Evolutionary conservation across 2,113 vertebrate species (phyloP).

Genomic region (Hymenochirus boettgeri): DNA sequence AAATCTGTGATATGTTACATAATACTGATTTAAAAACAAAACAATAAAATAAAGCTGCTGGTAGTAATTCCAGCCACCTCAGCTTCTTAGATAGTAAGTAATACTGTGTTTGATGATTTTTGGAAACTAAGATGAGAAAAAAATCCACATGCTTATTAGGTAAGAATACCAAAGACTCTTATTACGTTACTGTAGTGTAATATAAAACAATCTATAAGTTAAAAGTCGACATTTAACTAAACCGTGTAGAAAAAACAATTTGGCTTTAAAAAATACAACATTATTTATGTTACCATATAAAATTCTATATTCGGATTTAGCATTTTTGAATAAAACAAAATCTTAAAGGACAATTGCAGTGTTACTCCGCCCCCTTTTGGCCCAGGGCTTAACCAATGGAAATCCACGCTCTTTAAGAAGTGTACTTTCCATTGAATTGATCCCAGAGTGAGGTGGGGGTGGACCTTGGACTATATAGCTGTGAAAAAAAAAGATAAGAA

Average conservation of each 20-base stretch:
- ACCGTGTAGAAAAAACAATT: conserved; percentile 2
- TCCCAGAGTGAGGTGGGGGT: too few species aligned
- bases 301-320: too few species aligned
- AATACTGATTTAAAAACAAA: conserved; percentile 62
- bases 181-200: conserved; percentile 8
- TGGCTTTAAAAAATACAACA: not conserved
- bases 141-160: conserved; percentile 29
- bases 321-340: too few species aligned
- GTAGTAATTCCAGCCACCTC: conserved; percentile 63
- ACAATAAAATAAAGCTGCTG: conserved; percentile 43
- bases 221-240: too few species aligned
- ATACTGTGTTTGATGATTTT: conserved; percentile 49
- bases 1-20: conserved; percentile 80
- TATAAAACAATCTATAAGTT: conserved; percentile 9
- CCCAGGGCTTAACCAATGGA: too few species aligned
- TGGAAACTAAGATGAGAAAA: conserved; percentile 20
- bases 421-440: too few species aligned
- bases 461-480: too few species aligned
- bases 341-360: too few species aligned
- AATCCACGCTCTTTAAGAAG: too few species aligned
- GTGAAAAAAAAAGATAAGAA: too few species aligned
- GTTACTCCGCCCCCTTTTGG: too few species aligned
- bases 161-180: conserved; percentile 7
- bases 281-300: too few species aligned
- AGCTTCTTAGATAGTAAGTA: conserved; percentile 42